These are phyloP conservation scores for Synergus laeviventris DNA, from an alignment of 2,888 invertebrate species.

Conservation along the genomic window DNA sequence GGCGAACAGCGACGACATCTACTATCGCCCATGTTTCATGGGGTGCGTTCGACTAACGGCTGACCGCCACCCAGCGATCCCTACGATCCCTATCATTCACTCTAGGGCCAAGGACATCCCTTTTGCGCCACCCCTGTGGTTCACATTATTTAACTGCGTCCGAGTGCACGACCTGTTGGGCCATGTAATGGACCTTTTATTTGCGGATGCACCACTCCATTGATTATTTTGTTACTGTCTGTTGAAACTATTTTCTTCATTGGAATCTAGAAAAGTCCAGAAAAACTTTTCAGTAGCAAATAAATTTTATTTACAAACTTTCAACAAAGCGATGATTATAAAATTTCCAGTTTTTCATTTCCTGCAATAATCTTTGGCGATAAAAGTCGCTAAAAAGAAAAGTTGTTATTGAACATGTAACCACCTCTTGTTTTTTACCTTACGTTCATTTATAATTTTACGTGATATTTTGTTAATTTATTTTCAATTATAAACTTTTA, in stretches of 20 bases:
- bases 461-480: too few species aligned
- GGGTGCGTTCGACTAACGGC: conserved; percentile 23
- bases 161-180: conserved; percentile 34
- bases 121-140: conserved; percentile 12
- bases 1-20: conserved; percentile 31
- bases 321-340: too few species aligned
- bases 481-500: too few species aligned
- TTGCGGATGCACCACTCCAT: conserved; percentile 24
- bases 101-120: conserved; percentile 23
- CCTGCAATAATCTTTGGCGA: too few species aligned
- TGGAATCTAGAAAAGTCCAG: too few species aligned
- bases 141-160: conserved; percentile 33
- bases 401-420: too few species aligned
- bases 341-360: too few species aligned
- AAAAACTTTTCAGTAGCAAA: too few species aligned
- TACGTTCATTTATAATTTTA: too few species aligned
- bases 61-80: conserved; percentile 30
- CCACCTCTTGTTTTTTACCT: too few species aligned
- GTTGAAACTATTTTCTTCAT: not conserved
- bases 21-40: conserved; percentile 26
- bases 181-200: conserved; percentile 36
- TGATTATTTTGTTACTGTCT: conserved; percentile 10
- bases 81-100: conserved; percentile 37
- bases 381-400: too few species aligned
- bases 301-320: too few species aligned